phyloP scores from a whole-genome alignment of 2,797 vertebrate genomes.

The Urophycis tenuis region DNA sequence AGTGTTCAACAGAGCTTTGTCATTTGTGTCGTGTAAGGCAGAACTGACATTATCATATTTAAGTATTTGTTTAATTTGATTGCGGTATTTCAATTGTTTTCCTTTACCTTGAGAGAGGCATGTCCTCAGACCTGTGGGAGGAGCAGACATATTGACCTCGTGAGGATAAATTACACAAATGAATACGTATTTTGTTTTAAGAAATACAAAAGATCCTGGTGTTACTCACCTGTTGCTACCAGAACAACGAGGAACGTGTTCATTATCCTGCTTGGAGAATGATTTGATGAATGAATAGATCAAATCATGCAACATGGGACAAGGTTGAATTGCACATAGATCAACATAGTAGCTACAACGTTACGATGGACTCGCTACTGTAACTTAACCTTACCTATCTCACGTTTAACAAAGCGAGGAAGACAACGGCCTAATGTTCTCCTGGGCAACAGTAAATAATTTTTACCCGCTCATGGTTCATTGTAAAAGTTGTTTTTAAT shows the following conservation, averaged over 20 bases:
- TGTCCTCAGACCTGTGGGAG: conserved; percentile 25
- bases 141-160: neutral
- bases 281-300: neutral
- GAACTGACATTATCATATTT: too few species aligned
- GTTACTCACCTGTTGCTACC: conserved; percentile 25
- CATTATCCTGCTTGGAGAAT: conserved; percentile 4
- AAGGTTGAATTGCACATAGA: neutral
- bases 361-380: neutral
- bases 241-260: conserved; percentile 16
- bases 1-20: too few species aligned
- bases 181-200: neutral
- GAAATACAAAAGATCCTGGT: neutral
- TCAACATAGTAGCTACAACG: neutral
- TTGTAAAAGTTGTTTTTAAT: neutral
- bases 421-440: neutral
- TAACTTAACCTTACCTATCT: neutral
- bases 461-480: neutral
- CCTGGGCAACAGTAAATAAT: neutral
- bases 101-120: conserved; percentile 44
- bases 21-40: too few species aligned
- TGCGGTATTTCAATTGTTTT: neutral
- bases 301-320: neutral
- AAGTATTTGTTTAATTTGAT: neutral
- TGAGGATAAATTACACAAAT: neutral
- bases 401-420: neutral